phyloP scores from a whole-genome alignment of 2,888 invertebrate genomes.

The Euclidia mi region DNA sequence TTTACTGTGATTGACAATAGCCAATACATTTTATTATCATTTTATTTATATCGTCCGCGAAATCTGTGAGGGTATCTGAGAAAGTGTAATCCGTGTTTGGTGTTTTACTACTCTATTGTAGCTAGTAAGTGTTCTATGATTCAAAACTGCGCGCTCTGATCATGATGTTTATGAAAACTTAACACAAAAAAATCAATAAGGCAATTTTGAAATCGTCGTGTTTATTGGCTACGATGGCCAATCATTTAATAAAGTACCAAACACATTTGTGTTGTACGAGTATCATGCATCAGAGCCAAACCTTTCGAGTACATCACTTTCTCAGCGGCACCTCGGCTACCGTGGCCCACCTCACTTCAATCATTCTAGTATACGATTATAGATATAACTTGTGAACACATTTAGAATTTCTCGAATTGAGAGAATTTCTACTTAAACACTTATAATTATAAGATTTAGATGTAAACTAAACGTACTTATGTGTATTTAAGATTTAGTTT shows the following conservation, averaged over 20 bases:
- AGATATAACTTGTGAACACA: constrained; percentile 26
- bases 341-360: constrained; percentile 51
- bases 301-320: constrained; percentile 18
- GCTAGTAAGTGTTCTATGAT: constrained; percentile 22
- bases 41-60: constrained; percentile 15
- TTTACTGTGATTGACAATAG: too few species aligned
- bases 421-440: constrained; percentile 42
- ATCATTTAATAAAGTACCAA: too few species aligned
- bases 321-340: constrained; percentile 29
- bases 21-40: too few species aligned
- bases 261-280: too few species aligned
- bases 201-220: too few species aligned
- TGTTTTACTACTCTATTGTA: constrained; percentile 30
- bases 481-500: constrained; percentile 40
- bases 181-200: too few species aligned
- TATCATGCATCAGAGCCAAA: constrained; percentile 3
- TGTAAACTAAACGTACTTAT: constrained; percentile 46
- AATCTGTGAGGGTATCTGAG: constrained; percentile 41
- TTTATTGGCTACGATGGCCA: too few species aligned
- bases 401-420: constrained; percentile 19
- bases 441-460: constrained; percentile 45
- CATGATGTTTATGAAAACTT: not conserved
- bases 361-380: constrained; percentile 57
- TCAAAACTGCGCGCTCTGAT: constrained; percentile 11
- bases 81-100: constrained; percentile 39